Evolutionary conservation across 2,888 invertebrate species (phyloP), one percentile per base, ranked within the genome.

Genomic region (Antitype chi): DNA sequence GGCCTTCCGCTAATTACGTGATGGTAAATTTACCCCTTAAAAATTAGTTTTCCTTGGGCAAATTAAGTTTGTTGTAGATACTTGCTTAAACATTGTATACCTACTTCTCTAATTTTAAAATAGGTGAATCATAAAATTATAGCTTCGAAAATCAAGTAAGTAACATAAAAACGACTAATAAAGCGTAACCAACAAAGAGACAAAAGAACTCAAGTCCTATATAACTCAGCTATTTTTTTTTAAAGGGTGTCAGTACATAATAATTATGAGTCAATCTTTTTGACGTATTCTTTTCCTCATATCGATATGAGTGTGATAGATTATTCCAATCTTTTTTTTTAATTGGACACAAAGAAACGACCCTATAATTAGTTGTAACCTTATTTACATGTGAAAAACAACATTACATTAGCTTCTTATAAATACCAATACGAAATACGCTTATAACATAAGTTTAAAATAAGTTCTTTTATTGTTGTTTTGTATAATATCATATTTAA

Each of bases 1-100:
- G 64, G 85, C 82, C 81, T 85, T 70, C 69, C 75, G 85, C 89
- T 92, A 91, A 92, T 91, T 91, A 90, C 87, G 43, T 74, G 72
- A 85, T 78, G 78, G 81, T 85, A 85, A 88, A 90, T 85, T 88
- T 87, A 82, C 81, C 85, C 78, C 76, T 85, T 85, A 86, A 89
- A 90, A 91, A 53, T 81, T 70, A 49, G 53, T 79, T 82, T 78
- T 76, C 62, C 20, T 69, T 69, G 28, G 70, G 49, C 25, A 74
- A 84, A 72, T 64, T 70, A 17, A 32, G 25, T 23, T 32, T 5
- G 17, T 28, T 9, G 0, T 67, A 23, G 17, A 28, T 60, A 32
- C 3, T 3, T n/a, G 13, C 32, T 1, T 32, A 32, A 7, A 15
- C 17, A 17, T 59, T 7, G 9, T 28, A 60, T 28, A 28, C 28